Evolutionary conservation across 2,113 vertebrate genomes (phyloP).

Genomic region (Oxygymnocypris stewartii): DNA sequence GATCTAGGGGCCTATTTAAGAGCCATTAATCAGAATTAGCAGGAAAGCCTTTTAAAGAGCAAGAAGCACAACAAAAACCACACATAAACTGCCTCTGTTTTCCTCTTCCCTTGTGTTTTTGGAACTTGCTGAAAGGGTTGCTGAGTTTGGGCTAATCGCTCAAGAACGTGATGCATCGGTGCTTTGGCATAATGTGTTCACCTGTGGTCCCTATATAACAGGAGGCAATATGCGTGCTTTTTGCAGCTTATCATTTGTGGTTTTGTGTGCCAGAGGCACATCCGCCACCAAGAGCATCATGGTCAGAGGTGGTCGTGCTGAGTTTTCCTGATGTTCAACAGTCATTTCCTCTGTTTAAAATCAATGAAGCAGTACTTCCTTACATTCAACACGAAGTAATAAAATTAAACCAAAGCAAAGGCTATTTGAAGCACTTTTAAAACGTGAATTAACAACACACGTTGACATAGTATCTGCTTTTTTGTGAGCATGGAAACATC

Average conservation of each 20-base stretch:
- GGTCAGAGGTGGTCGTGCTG: slow-evolving; percentile 12
- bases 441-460: not conserved
- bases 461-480: not conserved
- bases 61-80: slow-evolving; percentile 22
- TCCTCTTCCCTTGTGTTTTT: slow-evolving; percentile 24
- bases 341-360: slow-evolving; percentile 10
- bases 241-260: slow-evolving; percentile 65
- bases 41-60: slow-evolving; percentile 33
- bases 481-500: slow-evolving; percentile 50
- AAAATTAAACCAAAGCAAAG: not conserved
- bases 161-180: slow-evolving; percentile 66
- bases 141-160: slow-evolving; percentile 57
- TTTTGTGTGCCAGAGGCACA: slow-evolving; percentile 67
- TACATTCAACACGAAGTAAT: not conserved
- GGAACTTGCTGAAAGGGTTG: slow-evolving; percentile 44
- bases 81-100: slow-evolving; percentile 25
- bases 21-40: slow-evolving; percentile 42
- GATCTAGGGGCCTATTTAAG: slow-evolving; percentile 41
- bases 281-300: slow-evolving; percentile 22
- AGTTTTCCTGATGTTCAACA: not conserved
- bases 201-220: slow-evolving; percentile 68
- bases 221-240: slow-evolving; percentile 53
- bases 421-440: not conserved
- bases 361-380: not conserved
- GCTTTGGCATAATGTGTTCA: slow-evolving; percentile 52